A percentile compares a stretch with the other conserved stretches of the same genome.
Evolutionary conservation across 2,888 invertebrate species (phyloP).

Genomic region (Melieria picta): DNA sequence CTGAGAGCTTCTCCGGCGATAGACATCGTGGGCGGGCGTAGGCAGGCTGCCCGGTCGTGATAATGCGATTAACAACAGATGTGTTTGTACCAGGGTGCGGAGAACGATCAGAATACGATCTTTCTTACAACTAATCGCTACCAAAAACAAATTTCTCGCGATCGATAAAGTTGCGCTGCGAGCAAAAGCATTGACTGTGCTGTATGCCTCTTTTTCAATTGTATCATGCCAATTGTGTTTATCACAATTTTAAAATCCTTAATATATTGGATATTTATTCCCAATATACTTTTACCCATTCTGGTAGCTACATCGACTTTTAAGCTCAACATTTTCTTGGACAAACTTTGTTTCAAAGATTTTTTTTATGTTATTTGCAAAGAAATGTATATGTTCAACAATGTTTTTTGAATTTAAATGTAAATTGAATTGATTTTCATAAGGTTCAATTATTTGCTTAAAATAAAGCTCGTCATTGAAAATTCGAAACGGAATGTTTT

Average conservation of each 20-base stretch:
- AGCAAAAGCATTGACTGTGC: too few relatives aligned
- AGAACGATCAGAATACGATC: constrained; percentile 1
- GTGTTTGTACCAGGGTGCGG: not conserved
- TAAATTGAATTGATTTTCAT: constrained; percentile 18
- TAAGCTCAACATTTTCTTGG: constrained; percentile 24
- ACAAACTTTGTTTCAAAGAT: not conserved
- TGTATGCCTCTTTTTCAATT: constrained; percentile 21
- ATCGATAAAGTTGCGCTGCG: too few relatives aligned
- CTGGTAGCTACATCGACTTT: constrained; percentile 32
- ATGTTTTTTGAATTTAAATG: constrained; percentile 17
- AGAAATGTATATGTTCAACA: constrained; percentile 1
- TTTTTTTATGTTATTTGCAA: constrained; percentile 2
- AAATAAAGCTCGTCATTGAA: constrained; percentile 15
- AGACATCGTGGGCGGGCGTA: constrained; percentile 45
- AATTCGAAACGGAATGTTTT: constrained; percentile 25
- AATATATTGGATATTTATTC: constrained; percentile 27
- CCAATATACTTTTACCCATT: constrained; percentile 23
- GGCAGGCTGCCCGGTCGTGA: constrained; percentile 23
- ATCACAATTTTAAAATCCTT: constrained; percentile 29
- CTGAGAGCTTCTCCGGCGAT: constrained; percentile 47
- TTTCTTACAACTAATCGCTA: too few relatives aligned
- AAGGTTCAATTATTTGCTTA: constrained; percentile 21
- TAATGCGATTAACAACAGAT: constrained; percentile 5
- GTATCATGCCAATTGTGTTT: constrained; percentile 36
- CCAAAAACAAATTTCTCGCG: too few relatives aligned